Evolutionary conservation across 1,140 invertebrate species (phyloP).

Genomic region (Heliconius congener): DNA sequence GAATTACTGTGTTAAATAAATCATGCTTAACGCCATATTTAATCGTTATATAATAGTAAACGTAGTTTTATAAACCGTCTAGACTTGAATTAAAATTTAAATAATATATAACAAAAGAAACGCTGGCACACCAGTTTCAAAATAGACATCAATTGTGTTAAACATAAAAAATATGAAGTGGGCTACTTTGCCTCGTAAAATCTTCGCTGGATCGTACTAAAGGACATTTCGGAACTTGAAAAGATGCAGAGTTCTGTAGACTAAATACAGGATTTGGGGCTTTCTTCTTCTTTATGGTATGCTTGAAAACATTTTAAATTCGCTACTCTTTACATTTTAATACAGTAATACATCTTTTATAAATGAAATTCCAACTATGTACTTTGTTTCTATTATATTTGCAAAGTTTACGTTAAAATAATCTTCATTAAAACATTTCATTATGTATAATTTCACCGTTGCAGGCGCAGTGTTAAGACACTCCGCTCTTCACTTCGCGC

Average conservation of each 20-base stretch:
- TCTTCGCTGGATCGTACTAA: background rate
- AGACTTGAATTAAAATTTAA: conserved; percentile 12
- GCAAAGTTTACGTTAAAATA: background rate
- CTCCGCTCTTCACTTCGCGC: no score
- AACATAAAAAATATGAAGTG: conserved; percentile 32
- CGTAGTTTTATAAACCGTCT: conserved; percentile 6
- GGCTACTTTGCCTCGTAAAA: conserved; percentile 25
- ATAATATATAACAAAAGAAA: conserved; percentile 30
- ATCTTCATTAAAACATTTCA: background rate
- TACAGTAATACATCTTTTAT: background rate
- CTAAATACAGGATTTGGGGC: background rate
- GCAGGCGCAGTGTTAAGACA: no score
- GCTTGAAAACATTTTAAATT: background rate
- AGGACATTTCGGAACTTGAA: conserved; percentile 24
- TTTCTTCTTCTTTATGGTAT: background rate
- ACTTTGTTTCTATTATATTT: no score
- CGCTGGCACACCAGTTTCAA: conserved; percentile 20
- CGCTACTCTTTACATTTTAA: background rate
- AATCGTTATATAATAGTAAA: background rate
- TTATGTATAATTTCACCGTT: background rate
- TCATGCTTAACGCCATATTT: background rate
- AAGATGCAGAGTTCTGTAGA: conserved; percentile 1
- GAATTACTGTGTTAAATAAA: background rate
- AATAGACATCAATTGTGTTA: conserved; percentile 21
- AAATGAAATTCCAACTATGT: no score